phyloP scores from a whole-genome alignment of 2,888 invertebrate species.

The Polydrusus pterygomalis region DNA sequence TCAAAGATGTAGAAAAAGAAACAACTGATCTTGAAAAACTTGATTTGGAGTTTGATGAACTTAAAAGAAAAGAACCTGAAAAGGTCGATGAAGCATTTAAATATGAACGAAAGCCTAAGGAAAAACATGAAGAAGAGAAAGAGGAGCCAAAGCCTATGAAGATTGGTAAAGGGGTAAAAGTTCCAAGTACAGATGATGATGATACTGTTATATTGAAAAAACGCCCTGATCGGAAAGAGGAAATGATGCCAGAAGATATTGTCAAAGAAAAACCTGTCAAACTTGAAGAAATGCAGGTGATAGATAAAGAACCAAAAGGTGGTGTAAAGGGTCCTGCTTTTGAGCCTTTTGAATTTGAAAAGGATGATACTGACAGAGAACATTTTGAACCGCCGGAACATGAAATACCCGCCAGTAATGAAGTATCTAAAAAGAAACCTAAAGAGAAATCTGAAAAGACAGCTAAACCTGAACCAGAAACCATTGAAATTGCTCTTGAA shows the following conservation, averaged over 20 bases:
- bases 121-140: slow-evolving; percentile 61
- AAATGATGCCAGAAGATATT: slow-evolving; percentile 62
- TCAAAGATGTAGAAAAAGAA: slow-evolving; percentile 67
- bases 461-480: slow-evolving; percentile 65
- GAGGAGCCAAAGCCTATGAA: slow-evolving; percentile 71
- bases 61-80: slow-evolving; percentile 68
- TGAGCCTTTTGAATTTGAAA: slow-evolving; percentile 69
- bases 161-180: slow-evolving; percentile 75
- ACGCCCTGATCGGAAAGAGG: slow-evolving; percentile 70
- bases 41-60: slow-evolving; percentile 71
- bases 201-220: slow-evolving; percentile 74
- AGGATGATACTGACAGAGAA: slow-evolving; percentile 68
- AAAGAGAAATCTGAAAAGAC: slow-evolving; percentile 66
- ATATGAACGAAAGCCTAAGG: slow-evolving; percentile 64
- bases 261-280: slow-evolving; percentile 64
- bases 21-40: slow-evolving; percentile 72
- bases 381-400: slow-evolving; percentile 68
- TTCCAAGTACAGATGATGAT: slow-evolving; percentile 62
- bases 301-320: slow-evolving; percentile 61
- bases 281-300: slow-evolving; percentile 59
- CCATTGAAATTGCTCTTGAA: slow-evolving; percentile 56
- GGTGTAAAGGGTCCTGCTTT: slow-evolving; percentile 69
- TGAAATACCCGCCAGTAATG: slow-evolving; percentile 68
- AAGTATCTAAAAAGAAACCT: slow-evolving; percentile 66
- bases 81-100: slow-evolving; percentile 69